Conservation (phyloP, 2,888 invertebrate species). For the Caprella mutica region DNA sequence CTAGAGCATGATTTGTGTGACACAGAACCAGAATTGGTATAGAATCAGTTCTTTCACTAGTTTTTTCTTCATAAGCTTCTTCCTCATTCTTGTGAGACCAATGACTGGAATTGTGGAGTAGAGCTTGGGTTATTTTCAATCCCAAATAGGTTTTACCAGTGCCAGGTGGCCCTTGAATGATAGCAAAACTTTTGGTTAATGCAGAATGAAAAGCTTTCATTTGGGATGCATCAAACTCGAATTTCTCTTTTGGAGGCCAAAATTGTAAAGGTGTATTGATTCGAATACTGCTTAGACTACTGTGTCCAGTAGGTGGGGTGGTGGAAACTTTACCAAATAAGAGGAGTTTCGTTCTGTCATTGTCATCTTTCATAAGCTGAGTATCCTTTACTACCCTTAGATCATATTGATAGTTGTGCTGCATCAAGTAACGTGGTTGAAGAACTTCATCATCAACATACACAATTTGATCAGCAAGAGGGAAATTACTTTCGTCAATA, state of each 20-base stretch:
- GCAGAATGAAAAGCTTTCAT: slow-evolving; percentile 54
- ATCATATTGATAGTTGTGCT: not conserved
- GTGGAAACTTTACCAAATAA: no score
- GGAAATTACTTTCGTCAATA: slow-evolving; percentile 47
- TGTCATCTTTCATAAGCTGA: not conserved
- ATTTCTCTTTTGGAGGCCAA: slow-evolving; percentile 46
- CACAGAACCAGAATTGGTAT: slow-evolving; percentile 62
- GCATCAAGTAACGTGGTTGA: slow-evolving; percentile 41
- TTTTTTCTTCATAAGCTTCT: no score
- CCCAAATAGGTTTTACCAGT: slow-evolving; percentile 54
- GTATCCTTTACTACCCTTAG: slow-evolving; percentile 1
- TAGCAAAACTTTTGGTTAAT: slow-evolving; percentile 56
- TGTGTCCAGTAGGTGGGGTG: not conserved
- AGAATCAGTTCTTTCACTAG: not conserved
- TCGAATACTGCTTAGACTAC: not conserved
- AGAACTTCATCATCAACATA: slow-evolving; percentile 40
- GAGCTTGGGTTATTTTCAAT: slow-evolving; percentile 55
- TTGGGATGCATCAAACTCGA: slow-evolving; percentile 56
- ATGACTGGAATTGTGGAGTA: slow-evolving; percentile 45
- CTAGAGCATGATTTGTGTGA: slow-evolving; percentile 74
- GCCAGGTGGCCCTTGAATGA: slow-evolving; percentile 60
- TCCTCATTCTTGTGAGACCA: slow-evolving; percentile 43
- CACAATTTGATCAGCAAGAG: slow-evolving; percentile 58
- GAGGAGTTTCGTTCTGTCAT: not conserved
- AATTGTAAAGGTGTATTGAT: no score